Conservation (phyloP, 2,797 vertebrate species). For the Triplophysa bombifrons region DNA sequence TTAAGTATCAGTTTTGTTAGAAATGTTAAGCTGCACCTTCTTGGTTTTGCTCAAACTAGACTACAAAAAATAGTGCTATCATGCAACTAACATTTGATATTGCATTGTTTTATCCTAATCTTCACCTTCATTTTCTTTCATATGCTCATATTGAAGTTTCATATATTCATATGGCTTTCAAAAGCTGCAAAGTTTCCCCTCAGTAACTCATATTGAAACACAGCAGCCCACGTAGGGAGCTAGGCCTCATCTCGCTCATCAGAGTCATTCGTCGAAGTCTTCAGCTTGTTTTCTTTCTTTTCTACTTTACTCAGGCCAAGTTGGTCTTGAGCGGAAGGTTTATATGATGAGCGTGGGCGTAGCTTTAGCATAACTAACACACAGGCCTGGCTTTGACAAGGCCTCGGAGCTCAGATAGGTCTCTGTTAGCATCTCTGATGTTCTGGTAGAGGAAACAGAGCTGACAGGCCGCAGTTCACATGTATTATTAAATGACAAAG, state of each 20-base stretch:
- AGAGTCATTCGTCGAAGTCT: not conserved
- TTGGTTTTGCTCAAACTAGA: not conserved
- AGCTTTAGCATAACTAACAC: not conserved
- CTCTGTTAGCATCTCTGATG: slow-evolving; percentile 11
- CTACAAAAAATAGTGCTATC: not conserved
- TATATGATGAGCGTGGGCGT: not conserved
- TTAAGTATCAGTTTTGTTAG: not conserved
- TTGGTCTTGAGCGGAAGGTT: not conserved
- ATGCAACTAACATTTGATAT: not conserved
- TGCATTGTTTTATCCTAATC: not conserved
- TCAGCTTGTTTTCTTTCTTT: slow-evolving; percentile 7
- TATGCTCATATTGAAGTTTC: not conserved
- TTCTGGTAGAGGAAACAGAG: not conserved
- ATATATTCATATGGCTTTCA: slow-evolving; percentile 3
- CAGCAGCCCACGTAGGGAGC: slow-evolving; percentile 8
- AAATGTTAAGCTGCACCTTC: not conserved
- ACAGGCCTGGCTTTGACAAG: slow-evolving; percentile 21
- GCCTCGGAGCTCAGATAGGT: slow-evolving; percentile 18
- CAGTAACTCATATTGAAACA: slow-evolving; percentile 13
- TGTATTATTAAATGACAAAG: slow-evolving; percentile 10
- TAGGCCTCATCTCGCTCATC: slow-evolving; percentile 17
- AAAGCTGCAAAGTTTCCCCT: not conserved
- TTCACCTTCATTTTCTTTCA: not conserved
- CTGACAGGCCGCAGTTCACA: not conserved
- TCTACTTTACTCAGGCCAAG: not conserved